Conservation (phyloP, 2,888 invertebrate genomes). For the Pseudococcus longispinus region DNA sequence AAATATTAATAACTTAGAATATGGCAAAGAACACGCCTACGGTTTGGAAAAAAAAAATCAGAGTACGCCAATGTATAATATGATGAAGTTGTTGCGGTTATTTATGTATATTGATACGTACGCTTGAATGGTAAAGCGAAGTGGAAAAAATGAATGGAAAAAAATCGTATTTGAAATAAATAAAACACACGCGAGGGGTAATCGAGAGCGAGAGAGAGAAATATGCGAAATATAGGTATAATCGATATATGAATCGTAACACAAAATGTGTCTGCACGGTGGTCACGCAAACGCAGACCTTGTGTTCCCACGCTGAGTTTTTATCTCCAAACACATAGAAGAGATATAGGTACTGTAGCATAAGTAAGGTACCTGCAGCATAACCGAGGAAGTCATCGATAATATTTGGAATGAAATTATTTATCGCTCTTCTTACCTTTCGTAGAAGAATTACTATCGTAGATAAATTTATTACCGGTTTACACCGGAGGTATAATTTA, state of each 20-base stretch:
- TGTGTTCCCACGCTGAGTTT: slow-evolving; percentile 52
- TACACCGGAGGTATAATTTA: slow-evolving; percentile 8
- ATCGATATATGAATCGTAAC: slow-evolving; percentile 48
- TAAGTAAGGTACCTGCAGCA: slow-evolving; percentile 28
- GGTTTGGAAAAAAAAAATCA: background rate
- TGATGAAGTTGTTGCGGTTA: slow-evolving; percentile 46
- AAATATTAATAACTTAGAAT: slow-evolving; percentile 32
- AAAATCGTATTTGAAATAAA: slow-evolving; percentile 1
- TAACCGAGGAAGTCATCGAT: slow-evolving; percentile 49
- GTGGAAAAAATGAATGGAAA: slow-evolving; percentile 10
- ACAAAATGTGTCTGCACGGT: slow-evolving; percentile 51
- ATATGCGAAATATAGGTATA: slow-evolving; percentile 45
- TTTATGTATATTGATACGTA: slow-evolving; percentile 35
- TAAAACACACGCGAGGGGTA: background rate
- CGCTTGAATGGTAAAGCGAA: background rate
- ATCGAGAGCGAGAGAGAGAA: slow-evolving; percentile 4
- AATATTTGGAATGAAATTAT: slow-evolving; percentile 50
- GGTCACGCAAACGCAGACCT: slow-evolving; percentile 49
- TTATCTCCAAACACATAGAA: background rate
- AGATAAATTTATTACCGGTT: slow-evolving; percentile 44
- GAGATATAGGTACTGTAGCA: background rate
- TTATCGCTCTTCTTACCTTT: slow-evolving; percentile 41
- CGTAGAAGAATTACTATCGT: slow-evolving; percentile 47
- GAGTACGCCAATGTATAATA: background rate
- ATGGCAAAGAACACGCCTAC: slow-evolving; percentile 47